A percentile compares a stretch with the other conserved stretches of the same genome.
Conservation (phyloP, 2,888 invertebrate genomes). For the Hyles lineata region DNA sequence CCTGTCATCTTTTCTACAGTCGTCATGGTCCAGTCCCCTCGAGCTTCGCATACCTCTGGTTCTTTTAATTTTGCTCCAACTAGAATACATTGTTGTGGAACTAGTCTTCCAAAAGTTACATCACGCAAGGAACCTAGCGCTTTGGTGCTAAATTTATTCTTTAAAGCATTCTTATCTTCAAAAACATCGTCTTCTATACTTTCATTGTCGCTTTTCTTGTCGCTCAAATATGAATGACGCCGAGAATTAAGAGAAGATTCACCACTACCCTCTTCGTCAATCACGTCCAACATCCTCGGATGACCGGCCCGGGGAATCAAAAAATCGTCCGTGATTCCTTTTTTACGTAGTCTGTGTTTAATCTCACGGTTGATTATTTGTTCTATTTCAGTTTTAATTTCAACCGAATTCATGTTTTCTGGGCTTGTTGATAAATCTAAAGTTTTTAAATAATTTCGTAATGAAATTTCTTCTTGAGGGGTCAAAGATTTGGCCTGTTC, state of each 20-base stretch:
- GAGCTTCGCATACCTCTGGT: conserved; percentile 83
- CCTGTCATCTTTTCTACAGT: conserved; percentile 82
- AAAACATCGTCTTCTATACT: conserved; percentile 82
- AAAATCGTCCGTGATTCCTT: conserved; percentile 72
- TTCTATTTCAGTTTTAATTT: conserved; percentile 78
- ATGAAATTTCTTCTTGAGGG: conserved; percentile 83
- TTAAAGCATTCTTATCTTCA: conserved; percentile 61
- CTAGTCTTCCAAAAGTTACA: conserved; percentile 64
- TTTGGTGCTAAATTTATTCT: conserved; percentile 50
- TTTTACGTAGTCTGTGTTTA: conserved; percentile 71
- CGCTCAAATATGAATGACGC: conserved; percentile 80
- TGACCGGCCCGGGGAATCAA: conserved; percentile 80
- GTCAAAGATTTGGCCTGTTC: conserved; percentile 75
- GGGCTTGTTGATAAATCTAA: conserved; percentile 83
- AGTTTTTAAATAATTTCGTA: conserved; percentile 84
- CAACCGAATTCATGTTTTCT: conserved; percentile 63
- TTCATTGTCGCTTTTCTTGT: conserved; percentile 76
- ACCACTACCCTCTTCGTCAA: conserved; percentile 90
- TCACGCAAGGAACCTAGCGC: conserved; percentile 53
- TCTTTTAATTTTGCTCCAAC: conserved; percentile 87
- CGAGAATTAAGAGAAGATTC: conserved; percentile 86
- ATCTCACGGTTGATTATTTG: conserved; percentile 76
- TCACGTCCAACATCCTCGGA: conserved; percentile 89
- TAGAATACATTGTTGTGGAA: conserved; percentile 81
- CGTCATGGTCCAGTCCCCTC: conserved; percentile 82